A percentile compares a stretch with the other conserved stretches of the same genome.
Evolutionary conservation across 2,113 vertebrate genomes (phyloP).

Genomic region (Microcebus lehilahytsara): DNA sequence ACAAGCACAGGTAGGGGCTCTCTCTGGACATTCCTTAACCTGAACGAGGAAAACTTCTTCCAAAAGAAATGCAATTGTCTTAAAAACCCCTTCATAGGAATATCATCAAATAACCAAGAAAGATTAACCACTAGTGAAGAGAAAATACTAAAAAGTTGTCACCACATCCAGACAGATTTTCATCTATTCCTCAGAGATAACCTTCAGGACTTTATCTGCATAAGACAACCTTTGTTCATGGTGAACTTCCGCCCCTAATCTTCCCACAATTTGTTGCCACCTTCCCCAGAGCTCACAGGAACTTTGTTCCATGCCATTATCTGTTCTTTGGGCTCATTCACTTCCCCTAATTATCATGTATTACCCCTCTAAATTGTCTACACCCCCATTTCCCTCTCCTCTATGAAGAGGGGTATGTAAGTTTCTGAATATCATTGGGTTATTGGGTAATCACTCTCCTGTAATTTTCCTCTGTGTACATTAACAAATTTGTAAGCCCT

Average conservation of each 20-base stretch:
- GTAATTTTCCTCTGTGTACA: neutral
- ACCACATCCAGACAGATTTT: neutral
- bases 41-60: neutral
- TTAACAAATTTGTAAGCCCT: neutral
- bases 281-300: neutral
- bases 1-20: neutral
- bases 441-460: neutral
- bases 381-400: neutral
- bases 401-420: neutral
- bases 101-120: neutral
- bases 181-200: neutral
- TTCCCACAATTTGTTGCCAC: neutral
- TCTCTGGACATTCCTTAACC: neutral
- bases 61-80: neutral
- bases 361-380: neutral
- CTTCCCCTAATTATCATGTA: neutral
- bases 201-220: neutral
- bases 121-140: neutral
- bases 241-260: neutral
- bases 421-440: neutral
- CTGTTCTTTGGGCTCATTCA: neutral
- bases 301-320: no score
- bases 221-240: neutral
- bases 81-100: neutral
- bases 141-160: neutral